Base-by-base conservation (phyloP, 37 sponge, comb jelly and placozoan genomes). In the Beroe ovata region DNA sequence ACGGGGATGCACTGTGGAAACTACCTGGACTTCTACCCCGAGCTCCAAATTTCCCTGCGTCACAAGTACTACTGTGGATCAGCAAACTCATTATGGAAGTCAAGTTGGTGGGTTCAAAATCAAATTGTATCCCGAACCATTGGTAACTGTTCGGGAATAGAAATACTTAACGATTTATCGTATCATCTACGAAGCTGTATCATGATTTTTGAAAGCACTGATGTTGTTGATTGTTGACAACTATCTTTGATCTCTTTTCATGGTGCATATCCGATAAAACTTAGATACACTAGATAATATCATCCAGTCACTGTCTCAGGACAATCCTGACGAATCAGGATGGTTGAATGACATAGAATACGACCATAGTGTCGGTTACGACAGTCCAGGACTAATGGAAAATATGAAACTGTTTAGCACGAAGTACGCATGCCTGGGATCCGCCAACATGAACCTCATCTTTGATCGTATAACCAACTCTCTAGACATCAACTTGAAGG, bases 41-140 rank as follows among this genome's bases (percentile, higher is more conserved):
- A 77, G 16, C 84, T 54, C 42, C 54, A 4, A 26, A 19, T 20
- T n/a, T 38, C 35, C 1, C 84, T 22, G 84, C 84, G 25, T 77
- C 84, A 1, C 84, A 77, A 42, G 38, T 36, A 21, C 25, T 77
- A 42, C 54, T 77, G 84, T 77, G 84, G 84, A 77, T 77, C 84
- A 77, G 54, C 84, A 77, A 77, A 29, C 84, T 77, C 18, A 77
- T 77, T 1, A 11, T 77, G 84, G 84, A 77, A 35, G 54, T 77
- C 42, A 77, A 77, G 3, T 77, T 35, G 47, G 84, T 77, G 1
- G 2, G 84, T 77, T 40, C 16, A 35, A 18, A 58, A 58, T 58
- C 16, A 58, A 58, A 19, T 16, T 58, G 11, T 11, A 58, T 58
- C 16, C n/a, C n/a, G n/a, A n/a, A n/a, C n/a, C n/a, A n/a, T n/a